Percentiles rank a stretch among this genome's conserved stretches.
These are phyloP conservation scores for Aphelocoma coerulescens DNA, from an alignment of 2,113 vertebrate genomes.

Conservation along the genomic window DNA sequence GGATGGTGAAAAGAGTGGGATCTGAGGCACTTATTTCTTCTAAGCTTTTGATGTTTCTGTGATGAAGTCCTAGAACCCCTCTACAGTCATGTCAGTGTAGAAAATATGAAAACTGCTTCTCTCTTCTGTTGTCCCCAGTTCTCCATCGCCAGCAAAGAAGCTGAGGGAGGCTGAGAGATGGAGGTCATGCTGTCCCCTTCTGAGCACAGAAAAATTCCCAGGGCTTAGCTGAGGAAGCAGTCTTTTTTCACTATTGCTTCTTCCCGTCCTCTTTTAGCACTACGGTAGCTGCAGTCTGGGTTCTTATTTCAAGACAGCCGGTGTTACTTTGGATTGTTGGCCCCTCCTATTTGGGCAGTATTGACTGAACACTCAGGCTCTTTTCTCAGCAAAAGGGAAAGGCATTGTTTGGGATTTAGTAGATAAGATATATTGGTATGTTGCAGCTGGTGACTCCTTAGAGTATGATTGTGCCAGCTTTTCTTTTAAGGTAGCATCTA, in stretches of 20 bases:
- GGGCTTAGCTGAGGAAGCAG: neutral
- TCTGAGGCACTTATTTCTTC: neutral
- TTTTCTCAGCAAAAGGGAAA: neutral
- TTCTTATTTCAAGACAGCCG: neutral
- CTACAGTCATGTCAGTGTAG: neutral
- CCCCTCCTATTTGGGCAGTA: neutral
- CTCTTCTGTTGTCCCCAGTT: neutral
- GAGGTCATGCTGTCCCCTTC: neutral
- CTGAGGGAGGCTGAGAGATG: neutral
- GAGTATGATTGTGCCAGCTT: neutral
- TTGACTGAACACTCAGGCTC: neutral
- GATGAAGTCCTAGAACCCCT: neutral
- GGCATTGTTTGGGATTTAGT: neutral
- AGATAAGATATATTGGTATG: neutral
- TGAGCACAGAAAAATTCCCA: neutral
- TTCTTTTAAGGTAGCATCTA: neutral
- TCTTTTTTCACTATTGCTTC: neutral
- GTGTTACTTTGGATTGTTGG: neutral
- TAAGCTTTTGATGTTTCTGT: neutral
- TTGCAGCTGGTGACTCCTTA: neutral
- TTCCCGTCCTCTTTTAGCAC: neutral
- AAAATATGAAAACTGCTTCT: neutral
- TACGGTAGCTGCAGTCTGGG: neutral
- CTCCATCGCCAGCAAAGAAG: neutral
- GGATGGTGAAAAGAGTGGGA: neutral